Base-by-base conservation (phyloP, 2,888 invertebrate genomes). In the Drosophila phalerata region DNA sequence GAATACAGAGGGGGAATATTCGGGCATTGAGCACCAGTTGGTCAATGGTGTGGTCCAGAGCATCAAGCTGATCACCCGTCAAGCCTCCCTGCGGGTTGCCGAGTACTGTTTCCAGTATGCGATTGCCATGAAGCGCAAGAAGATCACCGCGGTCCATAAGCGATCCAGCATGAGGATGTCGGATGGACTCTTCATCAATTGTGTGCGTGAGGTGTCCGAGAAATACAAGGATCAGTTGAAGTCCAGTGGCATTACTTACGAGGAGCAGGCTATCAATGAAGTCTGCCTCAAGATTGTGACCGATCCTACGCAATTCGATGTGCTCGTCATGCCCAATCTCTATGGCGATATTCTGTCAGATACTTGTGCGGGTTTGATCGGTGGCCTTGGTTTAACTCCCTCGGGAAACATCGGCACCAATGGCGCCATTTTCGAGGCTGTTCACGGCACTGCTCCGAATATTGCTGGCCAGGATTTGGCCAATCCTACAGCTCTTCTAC, bases 1-100 rank as follows among this genome's bases (percentile, higher is more conserved):
- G 94, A 99, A 99, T 93, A 99, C 99, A 0, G 99, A 99, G 93
- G 99, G 99, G 67, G 99, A 99, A 94, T 99, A 99, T 93, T 99
- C 99, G 2, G 99, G 99, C 77, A 99, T 99, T 90, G 99, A 99
- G 93, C 99, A 99, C 92, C 97, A 98, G 93, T 98, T 99, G 90
- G 98, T 99, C 5, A 97, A 98, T 90, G 99, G 99, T 8, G 99
- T 99, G 70, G 99, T 99, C 60, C 99, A 99, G 94, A 98, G 98
- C 93, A 99, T 99, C 91, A 99, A 99, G 93, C 94, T 99, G 80
- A 99, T 99, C 92, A 99, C 99, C 0, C 98, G 99, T 93, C 96
- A 96, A 88, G 99, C 99, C 25, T 98, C 98, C 4, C 94, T 95
- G 85, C 94, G 99, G 72, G 98, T 99, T 34, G 99, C 99, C 1